Conservation (phyloP, 2,797 vertebrate genomes). For the Discoglossus pictus region DNA sequence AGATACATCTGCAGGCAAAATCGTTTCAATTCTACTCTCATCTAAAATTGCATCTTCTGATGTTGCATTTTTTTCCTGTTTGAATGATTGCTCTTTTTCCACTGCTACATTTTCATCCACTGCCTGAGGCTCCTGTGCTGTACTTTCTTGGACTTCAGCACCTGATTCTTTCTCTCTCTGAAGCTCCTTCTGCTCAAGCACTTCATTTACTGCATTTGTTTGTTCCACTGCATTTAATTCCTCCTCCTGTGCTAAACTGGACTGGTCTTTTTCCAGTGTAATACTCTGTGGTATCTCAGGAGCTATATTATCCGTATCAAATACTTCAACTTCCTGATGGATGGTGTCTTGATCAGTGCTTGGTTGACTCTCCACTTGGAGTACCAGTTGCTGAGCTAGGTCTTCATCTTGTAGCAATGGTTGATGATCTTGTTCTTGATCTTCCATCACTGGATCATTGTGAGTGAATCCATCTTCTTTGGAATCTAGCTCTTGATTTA, state of each 20-base stretch:
- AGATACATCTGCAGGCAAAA: not conserved
- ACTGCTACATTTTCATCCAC: not conserved
- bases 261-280: not conserved
- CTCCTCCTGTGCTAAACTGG: not conserved
- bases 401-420: not conserved
- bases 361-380: conserved; percentile 5
- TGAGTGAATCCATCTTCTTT: not conserved
- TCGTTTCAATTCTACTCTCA: not conserved
- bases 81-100: not conserved
- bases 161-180: not conserved
- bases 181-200: not conserved
- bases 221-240: not conserved
- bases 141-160: not conserved
- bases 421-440: conserved; percentile 9
- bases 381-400: not conserved
- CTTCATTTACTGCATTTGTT: rapidly evolving
- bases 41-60: not conserved
- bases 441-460: not conserved
- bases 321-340: not conserved
- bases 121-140: not conserved
- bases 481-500: not conserved
- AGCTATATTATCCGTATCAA: not conserved
- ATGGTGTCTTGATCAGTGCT: not conserved
- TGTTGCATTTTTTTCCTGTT: not conserved
- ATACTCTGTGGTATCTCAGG: not conserved